Base-by-base conservation (phyloP, 2,888 invertebrate species). In the Globia sparganii region DNA sequence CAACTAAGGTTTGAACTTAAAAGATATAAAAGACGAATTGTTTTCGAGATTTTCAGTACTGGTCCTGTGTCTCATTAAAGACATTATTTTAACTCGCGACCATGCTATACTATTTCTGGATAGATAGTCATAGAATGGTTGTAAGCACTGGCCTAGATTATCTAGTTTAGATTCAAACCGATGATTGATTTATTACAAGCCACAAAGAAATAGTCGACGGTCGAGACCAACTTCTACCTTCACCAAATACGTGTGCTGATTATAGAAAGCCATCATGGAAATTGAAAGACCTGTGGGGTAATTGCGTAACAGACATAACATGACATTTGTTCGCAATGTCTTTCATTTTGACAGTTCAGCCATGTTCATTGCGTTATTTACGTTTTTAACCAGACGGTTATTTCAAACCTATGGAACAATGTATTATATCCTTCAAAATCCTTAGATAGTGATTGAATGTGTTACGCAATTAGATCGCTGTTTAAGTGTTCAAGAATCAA, bases 1-100 rank as follows among this genome's bases (percentile, higher is more conserved):
- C 58, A 70, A 72, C 80, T 28, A 83, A 61, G 21, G 64, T 67
- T 59, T 25, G 9, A 34, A 31, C 3, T 31, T 53, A 11, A 59
- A 46, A 53, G 4, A 25, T 83, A 0, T 56, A 21, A 40, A 31
- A 34, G 13, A 56, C 15, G n/a, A 49, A 15, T 62, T 34, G 11
- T 21, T 70, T 62, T 78, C 56, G n/a, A 62, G 21, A 66, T 5
- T 74, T 56, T 11, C 18, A 34, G 18, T 34, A 8, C 5, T 34
- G 21, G 13, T 21, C 6, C 18, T 43, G 43, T 43, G 43, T 43
- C 11, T 31, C 4, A 37, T 5, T n/a, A n/a, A n/a, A 3, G 11
- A 5, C 40, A 5, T 25, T 25, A 37, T 37, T 46, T 18, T n/a
- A 4, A 40, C 13, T 4, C 0, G 15, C 8, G 25, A 43, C 40